Conservation (phyloP, 2,888 invertebrate species). For the Aleiodes testaceus region DNA sequence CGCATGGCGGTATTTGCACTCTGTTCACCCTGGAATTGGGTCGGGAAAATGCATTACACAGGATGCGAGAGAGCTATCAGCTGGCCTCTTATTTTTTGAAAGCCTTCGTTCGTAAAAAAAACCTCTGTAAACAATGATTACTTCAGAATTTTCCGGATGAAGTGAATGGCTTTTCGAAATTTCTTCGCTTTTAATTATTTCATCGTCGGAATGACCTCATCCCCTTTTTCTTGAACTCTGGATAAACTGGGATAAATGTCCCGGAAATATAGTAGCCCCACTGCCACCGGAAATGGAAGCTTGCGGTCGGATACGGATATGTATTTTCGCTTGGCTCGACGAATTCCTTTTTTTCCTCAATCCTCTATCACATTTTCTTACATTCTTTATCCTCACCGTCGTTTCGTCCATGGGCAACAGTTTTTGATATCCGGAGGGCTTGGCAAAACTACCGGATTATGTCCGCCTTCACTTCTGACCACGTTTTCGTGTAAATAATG, state of each 20-base stretch:
- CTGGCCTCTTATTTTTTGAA: background rate
- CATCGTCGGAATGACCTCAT: constrained; percentile 28
- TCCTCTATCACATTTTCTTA: constrained; percentile 27
- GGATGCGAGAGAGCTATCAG: background rate
- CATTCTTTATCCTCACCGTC: constrained; percentile 33
- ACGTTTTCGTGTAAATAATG: background rate
- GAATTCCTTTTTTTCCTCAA: constrained; percentile 61
- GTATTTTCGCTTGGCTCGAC: constrained; percentile 73
- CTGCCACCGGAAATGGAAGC: constrained; percentile 75
- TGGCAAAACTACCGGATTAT: constrained; percentile 37
- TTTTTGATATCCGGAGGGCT: constrained; percentile 70
- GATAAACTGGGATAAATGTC: constrained; percentile 77
- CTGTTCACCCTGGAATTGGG: constrained; percentile 17
- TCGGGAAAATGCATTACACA: constrained; percentile 26
- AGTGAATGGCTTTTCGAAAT: too few relatives aligned
- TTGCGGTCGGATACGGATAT: constrained; percentile 75
- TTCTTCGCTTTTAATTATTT: too few relatives aligned
- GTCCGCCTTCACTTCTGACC: background rate
- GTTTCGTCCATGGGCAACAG: constrained; percentile 57
- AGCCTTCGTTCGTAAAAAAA: background rate
- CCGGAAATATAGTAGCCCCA: constrained; percentile 74
- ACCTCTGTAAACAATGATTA: too few relatives aligned
- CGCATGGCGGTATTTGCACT: constrained; percentile 33
- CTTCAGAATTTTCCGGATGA: too few relatives aligned
- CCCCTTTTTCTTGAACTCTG: constrained; percentile 55